These are phyloP conservation scores for Hyperoplus immaculatus DNA, from an alignment of 2,797 vertebrate species.

Conservation along the genomic window DNA sequence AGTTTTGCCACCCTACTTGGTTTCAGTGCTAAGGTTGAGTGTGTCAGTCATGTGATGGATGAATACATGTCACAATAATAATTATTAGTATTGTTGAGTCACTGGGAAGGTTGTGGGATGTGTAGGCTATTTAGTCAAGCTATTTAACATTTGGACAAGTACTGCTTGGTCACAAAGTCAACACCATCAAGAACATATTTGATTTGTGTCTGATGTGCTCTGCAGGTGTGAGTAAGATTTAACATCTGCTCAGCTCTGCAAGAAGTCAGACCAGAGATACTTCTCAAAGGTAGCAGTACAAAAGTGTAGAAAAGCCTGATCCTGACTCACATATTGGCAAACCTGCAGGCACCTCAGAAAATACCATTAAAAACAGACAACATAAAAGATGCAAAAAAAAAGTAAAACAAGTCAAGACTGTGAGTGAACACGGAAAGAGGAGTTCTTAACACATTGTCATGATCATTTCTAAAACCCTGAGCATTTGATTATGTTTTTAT, in stretches of 20 bases:
- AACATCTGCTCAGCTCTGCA: constrained; percentile 19
- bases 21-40: neutral
- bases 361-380: constrained; percentile 10
- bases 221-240: neutral
- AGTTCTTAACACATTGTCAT: constrained; percentile 13
- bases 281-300: constrained; percentile 4
- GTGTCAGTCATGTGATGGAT: neutral
- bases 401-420: neutral
- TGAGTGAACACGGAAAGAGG: constrained; percentile 7
- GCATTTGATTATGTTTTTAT: neutral
- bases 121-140: neutral
- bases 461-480: constrained; percentile 1
- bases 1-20: neutral
- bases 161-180: constrained; percentile 4
- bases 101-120: neutral
- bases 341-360: constrained; percentile 14
- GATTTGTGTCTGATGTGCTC: neutral
- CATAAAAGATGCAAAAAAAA: neutral
- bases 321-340: neutral
- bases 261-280: neutral
- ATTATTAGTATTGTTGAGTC: neutral
- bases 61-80: neutral
- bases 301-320: constrained; percentile 6
- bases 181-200: neutral
- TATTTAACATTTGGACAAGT: neutral